phyloP scores from a whole-genome alignment of 53 echinoderm and acorn worm species.

The Luidia sarsii region DNA sequence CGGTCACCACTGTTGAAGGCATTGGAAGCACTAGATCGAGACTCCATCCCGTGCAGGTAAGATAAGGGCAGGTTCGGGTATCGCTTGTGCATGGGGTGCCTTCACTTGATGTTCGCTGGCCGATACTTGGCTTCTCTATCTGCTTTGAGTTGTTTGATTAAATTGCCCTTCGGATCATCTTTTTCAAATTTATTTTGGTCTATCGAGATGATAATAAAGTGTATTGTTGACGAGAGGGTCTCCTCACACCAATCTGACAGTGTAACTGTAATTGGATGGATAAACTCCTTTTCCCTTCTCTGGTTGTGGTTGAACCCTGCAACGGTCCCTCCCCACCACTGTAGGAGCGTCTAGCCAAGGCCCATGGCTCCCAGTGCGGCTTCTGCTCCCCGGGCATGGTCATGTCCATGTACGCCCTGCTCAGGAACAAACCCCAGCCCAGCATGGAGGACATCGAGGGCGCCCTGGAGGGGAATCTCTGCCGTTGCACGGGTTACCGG shows the following conservation, averaged over 20 bases:
- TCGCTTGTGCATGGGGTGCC: too few relatives aligned
- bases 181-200: too few relatives aligned
- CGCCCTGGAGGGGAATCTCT: slow-evolving; percentile 82
- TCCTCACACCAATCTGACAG: not conserved
- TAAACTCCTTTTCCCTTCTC: not conserved
- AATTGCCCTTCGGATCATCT: too few relatives aligned
- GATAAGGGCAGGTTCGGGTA: too few relatives aligned
- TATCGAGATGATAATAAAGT: too few relatives aligned
- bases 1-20: slow-evolving; percentile 69
- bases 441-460: slow-evolving; percentile 69
- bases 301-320: not conserved
- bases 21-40: slow-evolving; percentile 44
- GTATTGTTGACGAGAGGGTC: too few relatives aligned
- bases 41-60: slow-evolving; percentile 15
- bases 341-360: slow-evolving; percentile 80
- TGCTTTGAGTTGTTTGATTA: too few relatives aligned
- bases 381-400: slow-evolving; percentile 94
- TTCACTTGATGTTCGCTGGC: too few relatives aligned
- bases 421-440: slow-evolving; percentile 81
- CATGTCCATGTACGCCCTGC: slow-evolving; percentile 89
- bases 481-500: too few relatives aligned
- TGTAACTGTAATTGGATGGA: not conserved
- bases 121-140: too few relatives aligned
- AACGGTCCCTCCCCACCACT: not conserved
- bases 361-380: too few relatives aligned